Conservation (phyloP, 2,113 vertebrate species). For the Dromiciops gliroides region DNA sequence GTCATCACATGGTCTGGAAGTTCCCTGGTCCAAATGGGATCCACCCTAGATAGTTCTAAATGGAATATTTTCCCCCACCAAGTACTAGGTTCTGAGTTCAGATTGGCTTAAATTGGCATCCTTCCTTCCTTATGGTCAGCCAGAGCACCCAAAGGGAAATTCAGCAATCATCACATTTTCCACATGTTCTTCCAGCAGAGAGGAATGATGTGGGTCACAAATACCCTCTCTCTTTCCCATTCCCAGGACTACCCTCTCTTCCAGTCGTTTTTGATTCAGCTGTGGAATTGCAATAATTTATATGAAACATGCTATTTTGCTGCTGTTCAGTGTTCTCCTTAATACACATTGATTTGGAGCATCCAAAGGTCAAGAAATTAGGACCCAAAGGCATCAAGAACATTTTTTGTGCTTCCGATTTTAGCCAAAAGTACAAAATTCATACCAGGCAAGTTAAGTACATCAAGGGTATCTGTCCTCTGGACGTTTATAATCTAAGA, state of each 20-base stretch:
- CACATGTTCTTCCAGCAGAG: background rate
- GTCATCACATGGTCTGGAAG: background rate
- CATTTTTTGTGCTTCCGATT: background rate
- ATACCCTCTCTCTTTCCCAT: background rate
- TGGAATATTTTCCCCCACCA: background rate
- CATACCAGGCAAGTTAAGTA: background rate
- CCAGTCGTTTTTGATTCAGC: background rate
- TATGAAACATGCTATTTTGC: background rate
- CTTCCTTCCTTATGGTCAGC: background rate
- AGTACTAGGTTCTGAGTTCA: background rate
- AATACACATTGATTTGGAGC: background rate
- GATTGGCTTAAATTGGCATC: background rate
- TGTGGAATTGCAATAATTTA: background rate
- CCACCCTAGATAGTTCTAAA: background rate
- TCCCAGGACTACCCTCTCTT: background rate
- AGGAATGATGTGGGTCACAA: background rate
- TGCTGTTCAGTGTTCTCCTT: background rate
- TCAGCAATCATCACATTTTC: background rate
- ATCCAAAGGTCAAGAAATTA: background rate
- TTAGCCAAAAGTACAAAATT: background rate
- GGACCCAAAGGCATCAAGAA: background rate
- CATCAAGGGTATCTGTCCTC: background rate
- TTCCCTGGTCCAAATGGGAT: background rate
- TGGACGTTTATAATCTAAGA: background rate
- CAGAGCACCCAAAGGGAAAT: background rate